Evolutionary conservation across 2,797 vertebrate species (phyloP), one percentile per base, ranked within the genome.

Genomic region (Odontamblyopus rebecca): DNA sequence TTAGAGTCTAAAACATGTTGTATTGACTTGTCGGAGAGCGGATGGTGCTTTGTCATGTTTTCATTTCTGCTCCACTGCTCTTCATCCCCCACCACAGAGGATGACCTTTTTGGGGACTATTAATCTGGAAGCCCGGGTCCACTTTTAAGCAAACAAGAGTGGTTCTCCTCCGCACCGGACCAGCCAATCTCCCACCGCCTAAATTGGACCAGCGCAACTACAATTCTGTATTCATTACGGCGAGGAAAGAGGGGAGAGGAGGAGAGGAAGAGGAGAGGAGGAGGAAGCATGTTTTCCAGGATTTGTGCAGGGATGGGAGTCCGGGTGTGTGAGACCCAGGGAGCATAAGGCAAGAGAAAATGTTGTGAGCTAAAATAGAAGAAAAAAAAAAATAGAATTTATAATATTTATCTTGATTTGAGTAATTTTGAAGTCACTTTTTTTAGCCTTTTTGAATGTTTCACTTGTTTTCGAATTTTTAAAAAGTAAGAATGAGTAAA

Each of bases 211-310:
- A 93, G 93, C 90, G 94, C 95, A 95, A 91, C 93, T 93, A 96
- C 96, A 96, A 96, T 95, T 96, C 95, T 95, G 94, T 95, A 94
- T 95, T 98, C 96, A 97, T 98, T 98, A 99, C 93, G 91, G 94
- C 94, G 92, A 91, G 86, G 92, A 94, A 98, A 97, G 95, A 93
- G 94, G 82, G 94, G 6, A 6, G 19, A 53, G 9, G 54, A 3
- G 13, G 44, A 48, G 38, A 41, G 38, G 38, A 41, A 11, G 50
- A 51, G 50, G 94, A 95, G 94, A 8, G 2, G 35, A 38, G 93
- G 89, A 92, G 94, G 35, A 38, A 94, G 91, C 85, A 89, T 38
- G 93, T 92, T 94, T 88, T 82, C 85, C 77, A 85, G 84, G 84
- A 72, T 83, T 72, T 81, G 78, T 74, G 68, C 79, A 76, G 74